phyloP scores from a whole-genome alignment of 2,888 invertebrate genomes.

The Leptinotarsa tumamoca region DNA sequence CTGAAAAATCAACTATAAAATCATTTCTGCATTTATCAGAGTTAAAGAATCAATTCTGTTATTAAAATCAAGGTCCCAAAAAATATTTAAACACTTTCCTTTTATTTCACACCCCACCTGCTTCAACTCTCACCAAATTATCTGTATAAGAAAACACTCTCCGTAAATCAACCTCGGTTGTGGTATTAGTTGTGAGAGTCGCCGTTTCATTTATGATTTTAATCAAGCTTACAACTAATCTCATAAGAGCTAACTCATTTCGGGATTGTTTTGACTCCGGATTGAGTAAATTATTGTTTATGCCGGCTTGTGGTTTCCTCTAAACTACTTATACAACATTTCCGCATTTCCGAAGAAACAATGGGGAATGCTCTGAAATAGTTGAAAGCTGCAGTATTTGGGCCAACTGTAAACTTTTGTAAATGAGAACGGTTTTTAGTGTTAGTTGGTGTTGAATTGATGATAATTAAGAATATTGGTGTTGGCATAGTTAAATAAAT shows the following conservation, averaged over 20 bases:
- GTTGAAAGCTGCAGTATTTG: not conserved
- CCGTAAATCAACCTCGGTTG: constrained; percentile 1
- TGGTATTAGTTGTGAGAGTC: constrained; percentile 13
- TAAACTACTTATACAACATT: constrained; percentile 26
- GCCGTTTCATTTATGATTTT: constrained; percentile 42
- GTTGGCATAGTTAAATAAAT: too few species aligned
- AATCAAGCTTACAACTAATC: constrained; percentile 50
- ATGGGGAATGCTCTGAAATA: not conserved
- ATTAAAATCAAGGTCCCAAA: not conserved
- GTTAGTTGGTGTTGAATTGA: too few species aligned
- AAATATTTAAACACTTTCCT: not conserved
- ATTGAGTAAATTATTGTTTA: constrained; percentile 47
- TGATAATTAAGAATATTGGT: too few species aligned
- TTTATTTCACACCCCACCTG: not conserved
- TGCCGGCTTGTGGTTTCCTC: constrained; percentile 37
- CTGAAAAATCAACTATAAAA: not conserved
- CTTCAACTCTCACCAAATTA: not conserved
- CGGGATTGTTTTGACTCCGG: constrained; percentile 49
- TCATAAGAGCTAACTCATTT: constrained; percentile 51
- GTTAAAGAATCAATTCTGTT: too few species aligned
- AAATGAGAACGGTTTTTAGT: too few species aligned
- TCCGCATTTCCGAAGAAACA: not conserved
- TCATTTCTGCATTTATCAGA: too few species aligned
- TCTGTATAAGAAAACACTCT: not conserved
- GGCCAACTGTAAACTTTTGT: too few species aligned